A percentile compares a stretch with the other conserved stretches of the same genome.
These are phyloP conservation scores for Eulemur macaco DNA, from an alignment of 2,113 vertebrate genomes.

Conservation along the genomic window DNA sequence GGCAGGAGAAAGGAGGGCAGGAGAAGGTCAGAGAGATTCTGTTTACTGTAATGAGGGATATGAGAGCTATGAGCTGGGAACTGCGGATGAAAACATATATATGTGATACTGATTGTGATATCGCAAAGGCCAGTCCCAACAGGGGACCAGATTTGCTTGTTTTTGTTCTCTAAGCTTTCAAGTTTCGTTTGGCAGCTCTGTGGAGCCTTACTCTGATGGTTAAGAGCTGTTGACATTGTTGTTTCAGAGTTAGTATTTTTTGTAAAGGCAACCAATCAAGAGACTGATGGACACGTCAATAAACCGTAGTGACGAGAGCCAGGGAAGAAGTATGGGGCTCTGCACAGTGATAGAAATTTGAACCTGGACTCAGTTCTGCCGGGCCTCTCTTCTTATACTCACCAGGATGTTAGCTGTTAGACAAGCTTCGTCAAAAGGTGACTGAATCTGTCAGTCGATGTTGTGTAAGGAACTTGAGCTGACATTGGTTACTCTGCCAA, in stretches of 20 bases:
- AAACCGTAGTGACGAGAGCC: neutral
- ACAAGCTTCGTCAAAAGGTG: slow-evolving; percentile 1
- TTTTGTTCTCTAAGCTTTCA: neutral
- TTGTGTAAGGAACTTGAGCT: neutral
- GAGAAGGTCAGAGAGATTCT: too few species aligned
- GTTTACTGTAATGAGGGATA: too few species aligned
- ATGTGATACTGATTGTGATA: too few species aligned
- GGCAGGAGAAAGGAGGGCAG: too few species aligned
- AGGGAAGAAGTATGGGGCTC: neutral
- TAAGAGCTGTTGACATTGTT: neutral
- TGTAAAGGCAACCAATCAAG: neutral
- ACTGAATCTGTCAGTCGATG: neutral
- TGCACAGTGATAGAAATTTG: neutral
- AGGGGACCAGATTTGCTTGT: neutral
- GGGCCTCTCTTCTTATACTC: neutral
- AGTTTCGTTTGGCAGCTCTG: neutral
- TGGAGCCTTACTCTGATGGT: neutral
- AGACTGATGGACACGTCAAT: neutral
- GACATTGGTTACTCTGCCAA: neutral
- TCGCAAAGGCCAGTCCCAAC: neutral
- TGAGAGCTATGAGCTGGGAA: too few species aligned
- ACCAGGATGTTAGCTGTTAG: neutral
- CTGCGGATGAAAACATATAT: too few species aligned
- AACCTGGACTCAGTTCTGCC: neutral
- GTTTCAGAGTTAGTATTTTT: neutral